Conservation (phyloP, 1,140 invertebrate species). For the Dermatophagoides farinae region DNA sequence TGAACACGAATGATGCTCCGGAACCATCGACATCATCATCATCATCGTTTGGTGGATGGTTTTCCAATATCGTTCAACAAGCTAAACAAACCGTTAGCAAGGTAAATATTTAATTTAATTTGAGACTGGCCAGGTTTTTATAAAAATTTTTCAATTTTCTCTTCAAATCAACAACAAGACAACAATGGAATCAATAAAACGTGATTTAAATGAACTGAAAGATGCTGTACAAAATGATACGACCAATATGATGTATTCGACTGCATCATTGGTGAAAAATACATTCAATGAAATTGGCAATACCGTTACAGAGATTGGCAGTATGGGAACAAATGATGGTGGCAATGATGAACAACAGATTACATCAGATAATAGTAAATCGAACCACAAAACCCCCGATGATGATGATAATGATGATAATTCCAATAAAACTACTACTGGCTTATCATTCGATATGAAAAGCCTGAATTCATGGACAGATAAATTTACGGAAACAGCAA, state of each 20-base stretch:
- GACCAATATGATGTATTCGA: slow-evolving; percentile 37
- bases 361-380: not conserved
- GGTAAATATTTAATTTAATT: not conserved
- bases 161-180: slow-evolving; percentile 32
- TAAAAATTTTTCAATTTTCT: not conserved
- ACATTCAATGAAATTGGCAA: slow-evolving; percentile 20
- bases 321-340: not conserved
- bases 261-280: slow-evolving; percentile 39
- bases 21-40: not conserved
- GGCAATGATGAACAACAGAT: not conserved
- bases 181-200: slow-evolving; percentile 50
- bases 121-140: too few relatives aligned
- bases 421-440: too few relatives aligned
- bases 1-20: too few relatives aligned
- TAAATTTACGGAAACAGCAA: not conserved
- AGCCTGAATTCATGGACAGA: not conserved
- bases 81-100: slow-evolving; percentile 5
- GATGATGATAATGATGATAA: not conserved
- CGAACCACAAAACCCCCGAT: not conserved
- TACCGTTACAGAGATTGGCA: slow-evolving; percentile 5
- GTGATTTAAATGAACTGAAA: slow-evolving; percentile 49
- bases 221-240: slow-evolving; percentile 45
- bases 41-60: slow-evolving; percentile 9
- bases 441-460: not conserved
- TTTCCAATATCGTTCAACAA: slow-evolving; percentile 2